Conservation (phyloP, 1,140 invertebrate genomes). For the Vanessa tameamea region DNA sequence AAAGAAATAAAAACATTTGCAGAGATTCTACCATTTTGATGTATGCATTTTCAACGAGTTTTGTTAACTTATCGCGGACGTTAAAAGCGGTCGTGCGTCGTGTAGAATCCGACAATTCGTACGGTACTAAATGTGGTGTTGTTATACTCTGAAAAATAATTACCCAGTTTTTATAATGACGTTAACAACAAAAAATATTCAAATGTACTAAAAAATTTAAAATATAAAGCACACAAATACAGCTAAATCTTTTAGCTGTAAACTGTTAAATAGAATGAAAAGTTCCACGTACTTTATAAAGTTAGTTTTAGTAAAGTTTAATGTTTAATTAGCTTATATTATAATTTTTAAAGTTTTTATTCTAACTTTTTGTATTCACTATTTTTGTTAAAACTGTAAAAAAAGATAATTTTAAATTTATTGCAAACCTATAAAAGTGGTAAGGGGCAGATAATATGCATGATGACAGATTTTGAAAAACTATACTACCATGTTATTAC, state of each 20-base stretch:
- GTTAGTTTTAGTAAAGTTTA: too few species aligned
- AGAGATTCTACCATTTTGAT: slow-evolving; percentile 88
- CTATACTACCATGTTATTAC: too few species aligned
- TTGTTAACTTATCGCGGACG: slow-evolving; percentile 70
- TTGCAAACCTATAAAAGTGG: background rate
- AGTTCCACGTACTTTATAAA: too few species aligned
- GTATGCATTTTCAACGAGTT: slow-evolving; percentile 79
- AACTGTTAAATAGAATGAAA: too few species aligned
- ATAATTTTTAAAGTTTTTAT: too few species aligned
- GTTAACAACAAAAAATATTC: background rate
- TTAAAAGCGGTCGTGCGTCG: slow-evolving; percentile 71
- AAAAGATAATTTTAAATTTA: background rate
- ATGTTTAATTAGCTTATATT: too few species aligned
- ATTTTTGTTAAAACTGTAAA: too few species aligned
- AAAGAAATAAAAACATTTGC: slow-evolving; percentile 92
- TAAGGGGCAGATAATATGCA: background rate
- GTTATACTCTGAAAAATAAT: slow-evolving; percentile 42
- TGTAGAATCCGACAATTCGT: slow-evolving; percentile 60
- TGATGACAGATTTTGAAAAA: too few species aligned
- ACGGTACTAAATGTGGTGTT: slow-evolving; percentile 74
- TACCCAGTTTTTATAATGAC: slow-evolving; percentile 3
- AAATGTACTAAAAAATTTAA: background rate
- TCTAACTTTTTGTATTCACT: too few species aligned
- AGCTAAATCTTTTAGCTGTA: too few species aligned
- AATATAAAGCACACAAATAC: background rate